Evolutionary conservation across 2,888 invertebrate genomes (phyloP).

Genomic region (Monochamus alternatus): DNA sequence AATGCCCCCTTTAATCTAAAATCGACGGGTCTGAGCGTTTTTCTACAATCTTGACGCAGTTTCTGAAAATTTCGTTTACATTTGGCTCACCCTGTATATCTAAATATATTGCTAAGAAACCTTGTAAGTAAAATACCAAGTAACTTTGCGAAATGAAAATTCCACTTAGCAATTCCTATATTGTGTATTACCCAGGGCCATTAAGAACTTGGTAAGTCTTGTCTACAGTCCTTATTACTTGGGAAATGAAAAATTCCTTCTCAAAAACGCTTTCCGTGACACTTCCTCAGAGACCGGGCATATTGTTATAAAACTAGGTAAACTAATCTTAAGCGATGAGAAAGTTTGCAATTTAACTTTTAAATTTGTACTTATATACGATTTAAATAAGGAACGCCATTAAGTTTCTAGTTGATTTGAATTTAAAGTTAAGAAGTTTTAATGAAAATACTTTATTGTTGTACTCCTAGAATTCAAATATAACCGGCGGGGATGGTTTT

Average conservation of each 20-base stretch:
- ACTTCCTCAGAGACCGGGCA: background rate
- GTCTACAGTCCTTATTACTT: background rate
- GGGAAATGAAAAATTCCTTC: conserved; percentile 20
- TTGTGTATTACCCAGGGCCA: background rate
- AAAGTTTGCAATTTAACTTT: conserved; percentile 43
- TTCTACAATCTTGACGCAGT: too few species aligned
- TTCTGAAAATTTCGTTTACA: too few species aligned
- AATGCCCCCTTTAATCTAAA: too few species aligned
- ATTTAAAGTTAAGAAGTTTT: conserved; percentile 41
- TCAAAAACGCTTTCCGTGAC: background rate
- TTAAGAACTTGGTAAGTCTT: conserved; percentile 1
- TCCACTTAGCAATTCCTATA: conserved; percentile 1
- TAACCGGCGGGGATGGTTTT: background rate
- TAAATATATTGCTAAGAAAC: background rate
- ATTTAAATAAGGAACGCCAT: conserved; percentile 37
- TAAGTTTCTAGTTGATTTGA: conserved; percentile 39
- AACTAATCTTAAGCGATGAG: conserved; percentile 30
- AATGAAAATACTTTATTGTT: conserved; percentile 41
- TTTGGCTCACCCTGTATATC: too few species aligned
- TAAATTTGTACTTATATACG: conserved; percentile 39
- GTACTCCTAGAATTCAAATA: conserved; percentile 21
- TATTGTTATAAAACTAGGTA: conserved; percentile 36
- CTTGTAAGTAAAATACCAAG: conserved; percentile 1
- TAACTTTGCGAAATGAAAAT: background rate
- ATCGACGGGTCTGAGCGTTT: too few species aligned